Base-by-base conservation (phyloP, 2,888 invertebrate genomes). In the Scaptodrosophila latifasciaeformis region DNA sequence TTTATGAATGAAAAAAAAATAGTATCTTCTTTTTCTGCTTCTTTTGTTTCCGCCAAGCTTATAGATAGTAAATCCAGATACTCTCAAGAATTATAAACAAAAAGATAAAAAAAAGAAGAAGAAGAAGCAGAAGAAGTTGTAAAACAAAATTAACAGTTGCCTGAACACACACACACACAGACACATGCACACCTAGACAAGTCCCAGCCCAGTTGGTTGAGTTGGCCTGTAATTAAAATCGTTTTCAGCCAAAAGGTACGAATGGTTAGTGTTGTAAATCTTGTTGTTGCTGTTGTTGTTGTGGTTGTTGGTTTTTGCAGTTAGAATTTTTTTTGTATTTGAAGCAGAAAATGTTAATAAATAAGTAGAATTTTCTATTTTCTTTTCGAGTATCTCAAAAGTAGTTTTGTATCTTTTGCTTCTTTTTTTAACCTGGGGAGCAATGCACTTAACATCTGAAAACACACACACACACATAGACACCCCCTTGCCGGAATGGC, bases 131-230 rank as follows among this genome's bases (percentile, higher is more conserved):
- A 49, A 44, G 44, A 63, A 62, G 77, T 70, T 72, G 80, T 76
- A 70, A 70, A 59, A 65, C 77, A 72, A 70, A 79, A 77, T 79
- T 77, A 75, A 75, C 75, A 75, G 75, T 75, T 75, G 77, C 70
- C 62, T 76, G 80, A 70, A 53, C 72, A 74, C 62, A 47, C 52
- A 30, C 46, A 49, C 49, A 54, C 58, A 47, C 51, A 9, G 30
- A 35, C 45, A 67, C 50, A 67, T 67, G 63, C 67, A 51, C 67
- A 66, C 15, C 49, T 12, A 12, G 21, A 18, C 50, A 49, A 1
- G 15, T 13, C 15, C 15, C 37, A 10, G 12, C 18, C 15, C 7
- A 30, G 18, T 42, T 54, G 12, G 35, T 62, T 48, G 34, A 62
- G 58, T 56, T 59, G 56, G 65, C 55, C 56, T 77, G 79, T 75